Evolutionary conservation across 2,113 vertebrate species (phyloP).

Genomic region (Hylia prasina): DNA sequence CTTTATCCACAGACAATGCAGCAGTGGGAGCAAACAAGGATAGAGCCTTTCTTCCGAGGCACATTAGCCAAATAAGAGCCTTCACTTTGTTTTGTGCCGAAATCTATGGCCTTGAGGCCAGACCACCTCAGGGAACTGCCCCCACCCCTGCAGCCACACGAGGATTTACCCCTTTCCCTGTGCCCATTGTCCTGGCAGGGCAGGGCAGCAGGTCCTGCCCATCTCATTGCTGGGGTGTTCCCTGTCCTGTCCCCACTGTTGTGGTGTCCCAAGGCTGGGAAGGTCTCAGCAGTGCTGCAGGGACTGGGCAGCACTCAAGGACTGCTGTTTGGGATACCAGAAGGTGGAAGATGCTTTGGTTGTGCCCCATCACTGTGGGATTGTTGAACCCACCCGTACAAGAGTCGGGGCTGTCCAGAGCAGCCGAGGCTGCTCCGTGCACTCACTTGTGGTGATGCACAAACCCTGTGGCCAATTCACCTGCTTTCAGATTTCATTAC

Average conservation of each 20-base stretch:
- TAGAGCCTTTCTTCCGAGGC: neutral
- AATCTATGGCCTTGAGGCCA: constrained; percentile 3
- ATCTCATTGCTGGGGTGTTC: neutral
- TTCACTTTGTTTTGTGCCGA: neutral
- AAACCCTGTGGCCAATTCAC: neutral
- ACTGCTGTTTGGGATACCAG: neutral
- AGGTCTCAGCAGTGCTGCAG: neutral
- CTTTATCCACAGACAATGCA: constrained; percentile 45
- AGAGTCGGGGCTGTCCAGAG: accelerated
- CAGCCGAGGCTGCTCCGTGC: accelerated
- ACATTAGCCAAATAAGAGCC: constrained; percentile 37
- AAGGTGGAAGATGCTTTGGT: neutral
- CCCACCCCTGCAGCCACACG: accelerated
- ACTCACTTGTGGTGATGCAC: neutral
- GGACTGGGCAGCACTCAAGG: neutral
- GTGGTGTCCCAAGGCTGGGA: accelerated
- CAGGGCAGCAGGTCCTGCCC: neutral
- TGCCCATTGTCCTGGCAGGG: neutral
- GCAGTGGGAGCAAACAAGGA: constrained; percentile 57
- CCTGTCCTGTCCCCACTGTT: neutral
- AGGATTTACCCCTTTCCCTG: neutral
- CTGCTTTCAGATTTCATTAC: constrained; percentile 43
- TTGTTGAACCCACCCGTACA: neutral
- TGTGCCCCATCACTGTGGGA: neutral
- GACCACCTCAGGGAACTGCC: neutral